Percentiles rank a stretch among this genome's conserved stretches.
Evolutionary conservation across 2,797 vertebrate species (phyloP).

Genomic region (Crocidura indochinensis): DNA sequence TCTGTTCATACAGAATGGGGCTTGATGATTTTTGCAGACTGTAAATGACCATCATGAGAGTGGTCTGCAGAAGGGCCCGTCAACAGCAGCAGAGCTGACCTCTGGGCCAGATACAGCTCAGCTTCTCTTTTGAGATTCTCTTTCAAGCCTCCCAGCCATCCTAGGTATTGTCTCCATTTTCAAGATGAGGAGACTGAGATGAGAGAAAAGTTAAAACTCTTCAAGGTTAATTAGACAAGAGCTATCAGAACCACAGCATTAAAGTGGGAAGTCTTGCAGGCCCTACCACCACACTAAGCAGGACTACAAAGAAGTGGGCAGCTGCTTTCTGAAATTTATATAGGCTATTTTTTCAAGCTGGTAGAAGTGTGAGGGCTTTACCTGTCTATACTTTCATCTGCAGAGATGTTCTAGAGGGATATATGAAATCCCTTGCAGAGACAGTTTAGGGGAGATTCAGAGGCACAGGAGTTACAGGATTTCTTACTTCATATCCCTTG

Average conservation of each 20-base stretch:
- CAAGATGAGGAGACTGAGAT: slow-evolving; percentile 7
- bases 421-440: not conserved
- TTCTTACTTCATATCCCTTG: not conserved
- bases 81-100: not conserved
- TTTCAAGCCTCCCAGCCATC: not conserved
- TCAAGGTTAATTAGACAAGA: not conserved
- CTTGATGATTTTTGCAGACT: accelerated
- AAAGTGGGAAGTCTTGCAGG: not conserved
- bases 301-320: not conserved
- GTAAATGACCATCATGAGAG: too few relatives aligned
- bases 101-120: not conserved
- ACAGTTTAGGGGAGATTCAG: not conserved
- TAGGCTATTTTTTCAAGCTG: not conserved
- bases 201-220: not conserved
- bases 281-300: not conserved
- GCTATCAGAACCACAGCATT: not conserved
- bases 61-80: not conserved
- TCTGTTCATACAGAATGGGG: not conserved
- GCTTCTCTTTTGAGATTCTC: not conserved
- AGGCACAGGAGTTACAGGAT: not conserved
- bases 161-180: not conserved
- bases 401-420: not conserved
- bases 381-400: not conserved
- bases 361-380: not conserved
- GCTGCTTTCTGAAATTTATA: not conserved